These are phyloP conservation scores for Chloromyia formosa DNA, from an alignment of 2,888 invertebrate species.

Conservation along the genomic window DNA sequence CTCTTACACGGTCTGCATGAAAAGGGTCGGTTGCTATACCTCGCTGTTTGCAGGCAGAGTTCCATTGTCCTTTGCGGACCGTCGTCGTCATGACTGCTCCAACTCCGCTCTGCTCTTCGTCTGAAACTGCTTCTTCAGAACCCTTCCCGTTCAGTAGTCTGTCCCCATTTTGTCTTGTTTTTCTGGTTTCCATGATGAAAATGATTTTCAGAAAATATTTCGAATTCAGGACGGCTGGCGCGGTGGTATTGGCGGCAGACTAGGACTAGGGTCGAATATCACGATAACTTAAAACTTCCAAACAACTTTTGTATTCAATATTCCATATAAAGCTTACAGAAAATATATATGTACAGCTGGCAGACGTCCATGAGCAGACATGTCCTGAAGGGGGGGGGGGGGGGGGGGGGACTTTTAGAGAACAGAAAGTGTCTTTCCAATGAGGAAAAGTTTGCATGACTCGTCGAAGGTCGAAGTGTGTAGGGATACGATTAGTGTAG, in stretches of 20 bases:
- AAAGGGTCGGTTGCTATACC: constrained; percentile 16
- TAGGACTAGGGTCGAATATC: neutral
- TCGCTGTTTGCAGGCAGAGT: constrained; percentile 4
- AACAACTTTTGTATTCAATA: constrained; percentile 34
- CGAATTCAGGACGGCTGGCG: constrained; percentile 33
- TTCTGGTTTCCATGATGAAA: constrained; percentile 34
- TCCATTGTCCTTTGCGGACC: neutral
- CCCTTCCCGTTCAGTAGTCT: constrained; percentile 28
- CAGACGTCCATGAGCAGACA: neutral
- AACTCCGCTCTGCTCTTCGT: constrained; percentile 21
- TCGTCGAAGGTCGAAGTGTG: constrained; percentile 37
- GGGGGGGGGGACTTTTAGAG: constrained; percentile 17
- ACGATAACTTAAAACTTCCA: neutral
- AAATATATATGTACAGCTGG: neutral
- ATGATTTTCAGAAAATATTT: constrained; percentile 25
- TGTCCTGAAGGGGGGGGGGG: neutral
- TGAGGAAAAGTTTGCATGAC: constrained; percentile 32
- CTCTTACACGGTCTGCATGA: constrained; percentile 11
- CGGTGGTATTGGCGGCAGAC: neutral
- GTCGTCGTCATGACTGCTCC: neutral
- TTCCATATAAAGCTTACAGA: constrained; percentile 29
- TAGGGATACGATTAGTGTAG: constrained; percentile 9
- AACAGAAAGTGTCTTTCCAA: constrained; percentile 23
- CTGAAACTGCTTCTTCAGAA: constrained; percentile 13
- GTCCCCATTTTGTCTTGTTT: constrained; percentile 34